Conservation (phyloP, 2,797 vertebrate species). For the Poeciliopsis turneri region DNA sequence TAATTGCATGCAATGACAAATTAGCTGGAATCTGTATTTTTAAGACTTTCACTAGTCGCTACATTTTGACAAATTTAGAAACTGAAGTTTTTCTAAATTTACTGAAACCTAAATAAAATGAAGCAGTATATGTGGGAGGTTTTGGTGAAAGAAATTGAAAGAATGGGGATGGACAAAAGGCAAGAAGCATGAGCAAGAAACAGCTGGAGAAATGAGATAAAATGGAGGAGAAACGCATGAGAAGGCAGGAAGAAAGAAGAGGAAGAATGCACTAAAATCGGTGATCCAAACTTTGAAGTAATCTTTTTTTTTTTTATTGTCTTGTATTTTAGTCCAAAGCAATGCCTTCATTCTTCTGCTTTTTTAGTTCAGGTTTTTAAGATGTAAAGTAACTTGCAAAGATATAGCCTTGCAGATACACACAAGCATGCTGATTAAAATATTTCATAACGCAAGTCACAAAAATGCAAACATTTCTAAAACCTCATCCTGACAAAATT, state of each 20-base stretch:
- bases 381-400: conserved; percentile 27
- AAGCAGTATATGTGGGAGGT: conserved; percentile 3
- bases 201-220: conserved; percentile 18
- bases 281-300: conserved; percentile 38
- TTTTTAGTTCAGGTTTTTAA: conserved; percentile 28
- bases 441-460: conserved; percentile 10
- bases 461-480: conserved; percentile 15
- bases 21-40: not conserved
- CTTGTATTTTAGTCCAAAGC: conserved; percentile 25
- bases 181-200: conserved; percentile 28
- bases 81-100: conserved; percentile 51
- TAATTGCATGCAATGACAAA: not conserved
- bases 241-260: conserved; percentile 25
- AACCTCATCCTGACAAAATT: not conserved
- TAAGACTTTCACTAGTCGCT: too few species aligned
- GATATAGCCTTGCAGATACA: conserved; percentile 1
- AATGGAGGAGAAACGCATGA: conserved; percentile 19
- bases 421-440: not conserved
- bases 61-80: conserved; percentile 23
- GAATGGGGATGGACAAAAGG: conserved; percentile 25
- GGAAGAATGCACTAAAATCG: conserved; percentile 25
- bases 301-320: conserved; percentile 24
- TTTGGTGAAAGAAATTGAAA: conserved; percentile 25
- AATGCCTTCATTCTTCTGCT: conserved; percentile 30
- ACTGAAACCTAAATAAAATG: conserved; percentile 33